phyloP scores from a whole-genome alignment of 1,140 invertebrate species.

The Penaeus japonicus region DNA sequence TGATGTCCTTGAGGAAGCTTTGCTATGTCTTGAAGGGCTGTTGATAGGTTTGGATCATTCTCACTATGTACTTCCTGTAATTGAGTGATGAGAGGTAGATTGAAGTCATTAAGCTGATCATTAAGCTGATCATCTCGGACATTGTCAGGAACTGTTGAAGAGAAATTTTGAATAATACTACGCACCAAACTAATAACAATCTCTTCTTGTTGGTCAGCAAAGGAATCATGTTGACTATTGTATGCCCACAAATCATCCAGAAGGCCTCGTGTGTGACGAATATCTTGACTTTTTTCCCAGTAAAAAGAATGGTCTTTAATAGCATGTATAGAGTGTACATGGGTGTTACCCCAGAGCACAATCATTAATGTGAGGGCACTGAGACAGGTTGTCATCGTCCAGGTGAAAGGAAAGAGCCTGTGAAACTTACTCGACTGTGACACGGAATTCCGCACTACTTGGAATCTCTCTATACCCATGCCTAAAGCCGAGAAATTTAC shows the following conservation, averaged over 20 bases:
- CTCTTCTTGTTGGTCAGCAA: slow-evolving; percentile 30
- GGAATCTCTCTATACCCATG: slow-evolving; percentile 2
- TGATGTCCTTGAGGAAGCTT: too few relatives aligned
- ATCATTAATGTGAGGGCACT: slow-evolving; percentile 16
- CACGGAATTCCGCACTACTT: neutral
- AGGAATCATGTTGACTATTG: slow-evolving; percentile 41
- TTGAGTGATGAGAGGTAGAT: too few relatives aligned
- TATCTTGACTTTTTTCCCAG: neutral
- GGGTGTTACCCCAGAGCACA: slow-evolving; percentile 6
- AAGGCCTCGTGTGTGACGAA: neutral
- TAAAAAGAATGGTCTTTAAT: neutral
- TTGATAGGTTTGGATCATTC: too few relatives aligned
- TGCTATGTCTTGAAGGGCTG: too few relatives aligned
- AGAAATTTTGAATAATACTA: slow-evolving; percentile 35
- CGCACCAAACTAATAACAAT: slow-evolving; percentile 33
- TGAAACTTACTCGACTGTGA: neutral
- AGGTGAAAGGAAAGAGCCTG: neutral
- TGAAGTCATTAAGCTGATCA: too few relatives aligned
- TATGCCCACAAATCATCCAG: slow-evolving; percentile 33
- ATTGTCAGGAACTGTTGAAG: neutral
- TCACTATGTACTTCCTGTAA: too few relatives aligned
- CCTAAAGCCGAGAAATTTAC: slow-evolving; percentile 28
- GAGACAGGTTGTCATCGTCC: slow-evolving; percentile 28
- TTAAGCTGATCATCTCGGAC: too few relatives aligned
- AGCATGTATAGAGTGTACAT: neutral